Conservation (phyloP, 2,797 vertebrate species). For the Oceanodroma leucorhoa region DNA sequence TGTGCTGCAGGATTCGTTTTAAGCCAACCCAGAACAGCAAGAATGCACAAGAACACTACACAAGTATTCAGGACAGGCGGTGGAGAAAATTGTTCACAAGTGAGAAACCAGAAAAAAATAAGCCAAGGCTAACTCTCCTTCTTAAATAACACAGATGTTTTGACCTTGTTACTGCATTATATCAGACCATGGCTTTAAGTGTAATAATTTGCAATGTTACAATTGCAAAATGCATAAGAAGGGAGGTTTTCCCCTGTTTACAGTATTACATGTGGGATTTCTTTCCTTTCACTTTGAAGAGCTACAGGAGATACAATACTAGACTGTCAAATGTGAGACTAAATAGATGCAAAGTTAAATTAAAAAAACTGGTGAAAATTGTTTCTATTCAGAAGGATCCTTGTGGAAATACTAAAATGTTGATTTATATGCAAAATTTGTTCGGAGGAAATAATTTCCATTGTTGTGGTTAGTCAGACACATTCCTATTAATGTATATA, state of each 20-base stretch:
- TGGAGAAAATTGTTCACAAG: neutral
- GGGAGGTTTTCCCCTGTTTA: neutral
- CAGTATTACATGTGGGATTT: neutral
- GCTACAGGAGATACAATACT: neutral
- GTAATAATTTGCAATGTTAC: neutral
- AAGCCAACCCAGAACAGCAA: neutral
- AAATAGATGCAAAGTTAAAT: neutral
- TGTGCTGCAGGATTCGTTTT: neutral
- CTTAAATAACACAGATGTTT: neutral
- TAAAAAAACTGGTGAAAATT: neutral
- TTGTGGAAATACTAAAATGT: neutral
- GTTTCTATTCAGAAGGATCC: neutral
- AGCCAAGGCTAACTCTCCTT: neutral
- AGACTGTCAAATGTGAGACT: neutral
- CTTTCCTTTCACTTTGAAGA: neutral
- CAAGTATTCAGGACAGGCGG: neutral
- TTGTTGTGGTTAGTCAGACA: neutral
- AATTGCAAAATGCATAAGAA: neutral
- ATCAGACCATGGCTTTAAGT: neutral
- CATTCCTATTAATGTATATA: neutral
- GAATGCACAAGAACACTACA: neutral
- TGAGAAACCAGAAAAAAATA: neutral
- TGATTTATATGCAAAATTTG: neutral
- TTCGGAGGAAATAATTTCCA: neutral
- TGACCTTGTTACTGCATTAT: neutral